Conservation (phyloP, 2,113 vertebrate genomes). For the Gallinago paraguaiae region DNA sequence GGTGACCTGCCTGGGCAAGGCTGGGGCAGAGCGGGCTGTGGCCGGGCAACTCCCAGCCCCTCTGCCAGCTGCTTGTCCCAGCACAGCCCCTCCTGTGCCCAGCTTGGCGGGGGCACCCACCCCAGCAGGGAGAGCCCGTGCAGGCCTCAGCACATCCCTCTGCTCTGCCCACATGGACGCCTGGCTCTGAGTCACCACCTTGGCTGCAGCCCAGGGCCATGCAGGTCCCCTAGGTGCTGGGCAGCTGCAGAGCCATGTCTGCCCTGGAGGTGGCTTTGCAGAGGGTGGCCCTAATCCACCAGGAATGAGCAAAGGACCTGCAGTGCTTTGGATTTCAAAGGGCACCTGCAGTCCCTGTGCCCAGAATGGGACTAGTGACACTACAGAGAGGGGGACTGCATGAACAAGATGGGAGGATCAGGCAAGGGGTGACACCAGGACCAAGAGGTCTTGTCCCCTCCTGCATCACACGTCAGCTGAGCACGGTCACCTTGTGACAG, state of each 20-base stretch:
- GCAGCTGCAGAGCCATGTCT: accelerated
- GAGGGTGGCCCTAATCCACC: neutral
- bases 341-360: neutral
- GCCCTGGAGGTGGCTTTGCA: neutral
- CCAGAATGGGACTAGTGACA: neutral
- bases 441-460: neutral
- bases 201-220: accelerated
- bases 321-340: accelerated
- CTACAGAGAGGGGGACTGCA: neutral
- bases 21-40: neutral
- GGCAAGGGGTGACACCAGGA: neutral
- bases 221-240: neutral
- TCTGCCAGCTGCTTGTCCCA: neutral
- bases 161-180: neutral
- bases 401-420: accelerated
- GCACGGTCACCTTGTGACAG: neutral
- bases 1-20: neutral
- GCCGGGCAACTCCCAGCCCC: neutral
- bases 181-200: neutral
- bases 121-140: neutral
- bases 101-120: neutral
- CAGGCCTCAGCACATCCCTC: neutral
- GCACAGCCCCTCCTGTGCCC: neutral
- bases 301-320: neutral
- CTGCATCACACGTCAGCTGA: accelerated